Conservation (phyloP, 64 coral and sea anemone species). For the Montipora cactus region DNA sequence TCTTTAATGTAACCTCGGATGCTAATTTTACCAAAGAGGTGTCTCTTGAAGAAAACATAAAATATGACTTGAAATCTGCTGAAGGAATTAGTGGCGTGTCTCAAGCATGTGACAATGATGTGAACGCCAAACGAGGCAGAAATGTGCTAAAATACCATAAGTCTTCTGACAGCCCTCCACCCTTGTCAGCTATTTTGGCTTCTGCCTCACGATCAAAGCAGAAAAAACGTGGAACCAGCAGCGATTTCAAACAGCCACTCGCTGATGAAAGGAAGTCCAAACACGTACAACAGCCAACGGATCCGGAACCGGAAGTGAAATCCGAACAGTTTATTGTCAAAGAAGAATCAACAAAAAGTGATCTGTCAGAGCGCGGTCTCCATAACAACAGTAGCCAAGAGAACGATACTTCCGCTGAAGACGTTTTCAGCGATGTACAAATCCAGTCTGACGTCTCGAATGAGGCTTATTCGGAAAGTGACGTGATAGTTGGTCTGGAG, state of each 20-base stretch:
- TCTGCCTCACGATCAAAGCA: slow-evolving; percentile 19
- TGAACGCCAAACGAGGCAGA: neutral
- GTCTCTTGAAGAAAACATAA: neutral
- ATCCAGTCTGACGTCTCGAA: neutral
- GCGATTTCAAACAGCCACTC: neutral
- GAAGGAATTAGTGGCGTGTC: neutral
- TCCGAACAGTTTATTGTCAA: neutral
- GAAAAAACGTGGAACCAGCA: neutral
- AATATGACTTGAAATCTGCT: neutral
- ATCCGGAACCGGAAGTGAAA: neutral
- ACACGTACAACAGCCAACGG: neutral
- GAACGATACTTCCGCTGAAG: neutral
- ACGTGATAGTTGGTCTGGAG: slow-evolving; percentile 34
- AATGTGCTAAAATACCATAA: neutral
- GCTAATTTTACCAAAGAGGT: neutral
- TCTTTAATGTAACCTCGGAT: neutral
- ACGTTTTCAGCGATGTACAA: neutral
- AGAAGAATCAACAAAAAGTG: neutral
- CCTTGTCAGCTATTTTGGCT: slow-evolving; percentile 17
- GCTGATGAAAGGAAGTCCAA: neutral
- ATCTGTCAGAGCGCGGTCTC: neutral
- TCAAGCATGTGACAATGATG: neutral
- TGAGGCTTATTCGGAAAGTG: neutral
- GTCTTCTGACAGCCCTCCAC: neutral
- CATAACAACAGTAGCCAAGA: neutral